Base-by-base conservation (phyloP, 2,888 invertebrate genomes). In the Nomada ruficornis region DNA sequence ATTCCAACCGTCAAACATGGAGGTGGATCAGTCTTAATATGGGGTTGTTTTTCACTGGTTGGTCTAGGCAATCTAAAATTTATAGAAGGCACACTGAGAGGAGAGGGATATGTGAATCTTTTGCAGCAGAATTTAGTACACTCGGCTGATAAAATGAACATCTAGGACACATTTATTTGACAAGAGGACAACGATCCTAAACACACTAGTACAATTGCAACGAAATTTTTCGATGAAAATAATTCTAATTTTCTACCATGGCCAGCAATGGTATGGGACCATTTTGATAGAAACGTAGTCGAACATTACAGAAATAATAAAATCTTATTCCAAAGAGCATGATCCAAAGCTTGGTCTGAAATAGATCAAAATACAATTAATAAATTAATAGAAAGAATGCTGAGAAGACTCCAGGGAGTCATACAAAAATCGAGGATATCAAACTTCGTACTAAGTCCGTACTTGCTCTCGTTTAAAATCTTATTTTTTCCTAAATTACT, bases 161-260 rank as follows among this genome's bases (percentile, higher is more conserved):
- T 18, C 29, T 7, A 4, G 9, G 5, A 50, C 26, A 9, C 18
- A 44, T 10, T 47, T 47, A 29, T 29, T 29, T 29, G 5, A 7
- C 10, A 47, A 69, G n/a, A 59, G 42, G 55, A 68, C 36, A 68
- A 55, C 29, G 69, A 69, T 57, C 59, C 36, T 5, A 57, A 47
- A 18, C 29, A 64, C 9, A 26, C 47, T 11, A 3, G 2, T 13
- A 47, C 13, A 47, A 47, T 47, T 0, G 47, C 13, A 13, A 47
- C 10, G 13, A 47, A 47, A 47, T 47, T 47, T 47, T 13, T 47
- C 47, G 10, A 47, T 3, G 47, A 47, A 47, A 47, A 13, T 15
- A 47, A 13, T 47, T 13, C 13, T 13, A 13, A 10, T 10, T 15
- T 47, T 13, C 47, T 26, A 26, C 26, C 2, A 26, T 26, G 26